Evolutionary conservation across 2,888 invertebrate genomes (phyloP).

Genomic region (Hydroisotoma schaefferi): DNA sequence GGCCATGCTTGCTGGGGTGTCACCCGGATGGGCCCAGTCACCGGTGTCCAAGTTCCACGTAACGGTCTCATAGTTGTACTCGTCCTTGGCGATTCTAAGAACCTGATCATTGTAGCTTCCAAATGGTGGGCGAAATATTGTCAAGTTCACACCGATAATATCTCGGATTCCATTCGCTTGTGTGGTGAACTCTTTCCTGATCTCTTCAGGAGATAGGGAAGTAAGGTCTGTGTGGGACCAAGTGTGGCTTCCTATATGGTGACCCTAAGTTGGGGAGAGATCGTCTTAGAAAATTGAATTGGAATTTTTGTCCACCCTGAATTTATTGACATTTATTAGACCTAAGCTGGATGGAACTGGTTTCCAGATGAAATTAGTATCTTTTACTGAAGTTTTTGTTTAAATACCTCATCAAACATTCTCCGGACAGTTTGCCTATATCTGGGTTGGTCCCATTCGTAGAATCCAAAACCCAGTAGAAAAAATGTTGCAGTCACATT

Average conservation of each 20-base stretch:
- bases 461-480: slow-evolving; percentile 11
- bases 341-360: too few relatives aligned
- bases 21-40: slow-evolving; percentile 18
- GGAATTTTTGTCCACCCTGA: too few relatives aligned
- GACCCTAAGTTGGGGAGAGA: slow-evolving; percentile 7
- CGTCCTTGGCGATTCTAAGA: slow-evolving; percentile 2
- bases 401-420: slow-evolving; percentile 20
- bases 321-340: too few relatives aligned
- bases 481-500: slow-evolving; percentile 30
- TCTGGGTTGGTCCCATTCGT: neutral
- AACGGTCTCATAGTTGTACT: slow-evolving; percentile 19
- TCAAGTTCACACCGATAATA: slow-evolving; percentile 13
- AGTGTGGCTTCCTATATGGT: slow-evolving; percentile 23
- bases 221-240: slow-evolving; percentile 13
- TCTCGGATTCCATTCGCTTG: slow-evolving; percentile 1
- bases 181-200: slow-evolving; percentile 3
- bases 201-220: neutral
- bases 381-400: too few relatives aligned
- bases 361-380: too few relatives aligned
- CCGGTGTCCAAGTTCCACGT: slow-evolving; percentile 25
- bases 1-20: slow-evolving; percentile 12
- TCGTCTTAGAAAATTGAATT: neutral
- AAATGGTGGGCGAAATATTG: slow-evolving; percentile 27
- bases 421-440: slow-evolving; percentile 15
- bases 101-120: slow-evolving; percentile 15